Evolutionary conservation across 2,888 invertebrate genomes (phyloP).

Genomic region (Caradrina kadenii): DNA sequence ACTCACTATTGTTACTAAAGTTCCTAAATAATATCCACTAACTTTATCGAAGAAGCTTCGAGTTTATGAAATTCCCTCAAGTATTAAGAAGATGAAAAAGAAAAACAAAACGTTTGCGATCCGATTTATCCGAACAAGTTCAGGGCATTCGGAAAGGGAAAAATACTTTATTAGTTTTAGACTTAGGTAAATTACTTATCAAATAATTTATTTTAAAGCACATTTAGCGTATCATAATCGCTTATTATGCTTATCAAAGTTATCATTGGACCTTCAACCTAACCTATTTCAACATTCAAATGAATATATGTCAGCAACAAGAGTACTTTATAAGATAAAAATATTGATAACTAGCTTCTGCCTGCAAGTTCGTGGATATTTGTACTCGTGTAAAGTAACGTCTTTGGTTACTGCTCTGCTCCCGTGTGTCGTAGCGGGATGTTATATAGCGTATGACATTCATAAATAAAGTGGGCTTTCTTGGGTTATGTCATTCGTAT

Average conservation of each 20-base stretch:
- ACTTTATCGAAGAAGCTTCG: slow-evolving; percentile 1
- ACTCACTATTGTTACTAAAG: slow-evolving; percentile 1
- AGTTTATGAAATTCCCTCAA: slow-evolving; percentile 18
- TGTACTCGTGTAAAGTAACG: no score
- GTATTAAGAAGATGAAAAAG: slow-evolving; percentile 47
- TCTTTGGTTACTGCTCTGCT: no score
- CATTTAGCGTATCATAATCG: background rate
- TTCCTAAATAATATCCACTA: slow-evolving; percentile 6
- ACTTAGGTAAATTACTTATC: slow-evolving; percentile 30
- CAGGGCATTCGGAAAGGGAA: slow-evolving; percentile 27
- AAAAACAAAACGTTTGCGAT: slow-evolving; percentile 45
- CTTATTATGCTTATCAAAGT: background rate
- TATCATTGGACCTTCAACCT: background rate
- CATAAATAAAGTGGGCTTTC: no score
- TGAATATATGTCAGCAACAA: background rate
- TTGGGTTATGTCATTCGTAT: no score
- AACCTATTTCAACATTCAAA: background rate
- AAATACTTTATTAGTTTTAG: slow-evolving; percentile 29
- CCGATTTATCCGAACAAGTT: slow-evolving; percentile 47
- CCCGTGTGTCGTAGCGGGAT: no score
- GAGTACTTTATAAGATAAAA: background rate
- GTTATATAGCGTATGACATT: no score
- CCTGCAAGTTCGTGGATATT: no score
- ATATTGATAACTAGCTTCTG: no score
- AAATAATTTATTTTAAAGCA: slow-evolving; percentile 27